phyloP scores from a whole-genome alignment of 2,797 vertebrate species.

The Mareca strepera region DNA sequence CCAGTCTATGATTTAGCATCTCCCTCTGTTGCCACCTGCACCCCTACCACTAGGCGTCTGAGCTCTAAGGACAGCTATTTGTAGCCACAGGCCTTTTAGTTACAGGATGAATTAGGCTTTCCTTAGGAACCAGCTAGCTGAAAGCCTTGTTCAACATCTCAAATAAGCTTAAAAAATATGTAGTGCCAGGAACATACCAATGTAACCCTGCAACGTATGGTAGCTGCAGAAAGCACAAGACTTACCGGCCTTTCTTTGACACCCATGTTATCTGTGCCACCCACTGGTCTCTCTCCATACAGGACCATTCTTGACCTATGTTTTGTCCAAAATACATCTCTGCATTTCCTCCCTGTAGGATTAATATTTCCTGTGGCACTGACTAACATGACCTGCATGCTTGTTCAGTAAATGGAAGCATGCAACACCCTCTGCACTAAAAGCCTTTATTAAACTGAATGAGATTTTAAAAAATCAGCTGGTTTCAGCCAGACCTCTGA shows the following conservation, averaged over 20 bases:
- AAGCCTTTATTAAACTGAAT: neutral
- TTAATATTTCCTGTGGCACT: neutral
- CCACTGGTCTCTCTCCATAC: neutral
- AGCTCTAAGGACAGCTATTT: neutral
- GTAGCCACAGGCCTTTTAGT: neutral
- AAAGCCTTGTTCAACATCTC: neutral
- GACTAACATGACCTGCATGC: accelerated
- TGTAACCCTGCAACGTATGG: neutral
- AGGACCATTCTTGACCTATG: neutral
- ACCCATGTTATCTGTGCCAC: neutral
- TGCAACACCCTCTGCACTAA: neutral
- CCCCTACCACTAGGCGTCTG: neutral
- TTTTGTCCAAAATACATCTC: neutral
- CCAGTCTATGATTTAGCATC: neutral
- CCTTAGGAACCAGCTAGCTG: neutral
- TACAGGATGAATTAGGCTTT: neutral
- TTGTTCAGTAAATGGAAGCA: neutral
- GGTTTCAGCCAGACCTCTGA: neutral
- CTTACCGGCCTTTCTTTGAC: neutral
- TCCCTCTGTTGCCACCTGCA: neutral
- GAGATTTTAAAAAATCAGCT: neutral
- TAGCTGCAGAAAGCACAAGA: neutral
- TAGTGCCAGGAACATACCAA: neutral
- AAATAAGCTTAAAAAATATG: neutral
- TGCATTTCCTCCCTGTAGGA: neutral